Conservation (phyloP, 2,888 invertebrate species). For the Athripsodes cinereus region DNA sequence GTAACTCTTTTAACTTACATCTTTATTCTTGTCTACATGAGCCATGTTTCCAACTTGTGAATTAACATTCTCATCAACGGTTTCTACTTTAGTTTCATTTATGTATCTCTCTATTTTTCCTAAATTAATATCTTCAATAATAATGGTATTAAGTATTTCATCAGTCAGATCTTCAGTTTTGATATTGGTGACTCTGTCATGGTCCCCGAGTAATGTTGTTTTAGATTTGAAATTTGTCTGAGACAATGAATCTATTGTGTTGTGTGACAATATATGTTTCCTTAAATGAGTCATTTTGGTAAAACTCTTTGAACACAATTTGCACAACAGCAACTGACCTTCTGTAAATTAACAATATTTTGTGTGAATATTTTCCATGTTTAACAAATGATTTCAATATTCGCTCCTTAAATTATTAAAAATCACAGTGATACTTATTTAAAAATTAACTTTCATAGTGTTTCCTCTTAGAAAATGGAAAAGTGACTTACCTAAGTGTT, state of each 20-base stretch:
- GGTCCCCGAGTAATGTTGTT: conserved; percentile 14
- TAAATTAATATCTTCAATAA: conserved; percentile 19
- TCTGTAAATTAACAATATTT: conserved; percentile 11
- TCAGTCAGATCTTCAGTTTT: conserved; percentile 16
- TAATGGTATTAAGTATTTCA: conserved; percentile 13
- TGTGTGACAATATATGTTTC: conserved; percentile 30
- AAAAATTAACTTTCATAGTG: too few species aligned
- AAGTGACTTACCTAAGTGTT: conserved; percentile 41
- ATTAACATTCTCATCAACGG: conserved; percentile 3
- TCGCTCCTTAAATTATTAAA: too few species aligned
- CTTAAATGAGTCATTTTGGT: conserved; percentile 31
- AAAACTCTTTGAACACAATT: conserved; percentile 34
- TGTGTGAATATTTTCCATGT: too few species aligned
- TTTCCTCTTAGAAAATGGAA: too few species aligned
- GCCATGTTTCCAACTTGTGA: background rate
- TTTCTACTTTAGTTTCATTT: conserved; percentile 16
- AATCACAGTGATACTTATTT: too few species aligned
- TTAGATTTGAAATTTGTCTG: conserved; percentile 14
- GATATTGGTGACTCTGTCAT: conserved; percentile 14
- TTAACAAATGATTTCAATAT: too few species aligned
- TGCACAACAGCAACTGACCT: conserved; percentile 33
- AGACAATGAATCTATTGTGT: conserved; percentile 14
- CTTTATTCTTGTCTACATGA: conserved; percentile 16
- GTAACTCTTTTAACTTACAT: conserved; percentile 4
- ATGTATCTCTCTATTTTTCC: conserved; percentile 20